These are phyloP conservation scores for Clarias batrachus DNA, from an alignment of 2,113 vertebrate genomes.

Conservation along the genomic window DNA sequence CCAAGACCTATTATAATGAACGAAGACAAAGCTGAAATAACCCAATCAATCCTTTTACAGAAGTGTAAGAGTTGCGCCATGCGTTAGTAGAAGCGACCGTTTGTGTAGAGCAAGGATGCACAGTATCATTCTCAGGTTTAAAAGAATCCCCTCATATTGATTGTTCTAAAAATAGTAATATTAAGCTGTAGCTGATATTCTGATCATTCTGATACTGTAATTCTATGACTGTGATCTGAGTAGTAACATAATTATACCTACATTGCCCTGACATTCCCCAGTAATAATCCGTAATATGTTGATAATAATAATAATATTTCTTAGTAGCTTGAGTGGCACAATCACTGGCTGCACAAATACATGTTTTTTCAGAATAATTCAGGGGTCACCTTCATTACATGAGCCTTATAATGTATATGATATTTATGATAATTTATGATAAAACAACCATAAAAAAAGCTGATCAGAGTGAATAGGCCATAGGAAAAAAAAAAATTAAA, in stretches of 20 bases:
- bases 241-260: neutral
- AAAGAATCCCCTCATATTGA: neutral
- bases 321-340: neutral
- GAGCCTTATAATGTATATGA: neutral
- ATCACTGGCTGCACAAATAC: neutral
- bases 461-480: conserved; percentile 22
- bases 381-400: neutral
- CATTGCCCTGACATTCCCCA: neutral
- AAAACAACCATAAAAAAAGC: neutral
- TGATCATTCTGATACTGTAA: neutral
- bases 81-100: neutral
- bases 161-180: neutral
- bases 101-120: neutral
- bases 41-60: too few species aligned
- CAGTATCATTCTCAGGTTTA: conserved; percentile 4
- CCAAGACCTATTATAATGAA: too few species aligned
- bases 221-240: neutral
- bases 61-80: neutral
- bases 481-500: neutral
- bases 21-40: too few species aligned
- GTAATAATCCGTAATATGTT: neutral
- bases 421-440: too few species aligned
- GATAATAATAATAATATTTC: too few species aligned
- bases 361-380: neutral
- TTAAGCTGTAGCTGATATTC: neutral